These are phyloP conservation scores for Hetaerina americana DNA, from an alignment of 1,140 invertebrate species.

Conservation along the genomic window DNA sequence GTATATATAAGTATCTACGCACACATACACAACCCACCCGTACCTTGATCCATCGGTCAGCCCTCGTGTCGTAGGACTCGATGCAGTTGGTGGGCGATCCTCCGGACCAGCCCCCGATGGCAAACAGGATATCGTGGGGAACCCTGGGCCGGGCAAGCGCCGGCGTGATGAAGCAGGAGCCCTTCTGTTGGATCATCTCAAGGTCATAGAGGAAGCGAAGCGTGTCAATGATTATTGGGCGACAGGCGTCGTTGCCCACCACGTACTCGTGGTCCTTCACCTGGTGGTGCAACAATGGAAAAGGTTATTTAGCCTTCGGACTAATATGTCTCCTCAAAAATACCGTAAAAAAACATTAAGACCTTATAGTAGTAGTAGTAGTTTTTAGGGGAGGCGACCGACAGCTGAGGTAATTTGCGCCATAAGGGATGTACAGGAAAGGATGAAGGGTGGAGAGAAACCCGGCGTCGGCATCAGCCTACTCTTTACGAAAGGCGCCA, in stretches of 20 bases:
- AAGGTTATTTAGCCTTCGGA: no score
- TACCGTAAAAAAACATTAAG: no score
- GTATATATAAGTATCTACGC: conserved; percentile 1
- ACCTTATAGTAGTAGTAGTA: no score
- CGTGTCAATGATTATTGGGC: conserved; percentile 59
- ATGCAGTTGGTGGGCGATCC: conserved; percentile 55
- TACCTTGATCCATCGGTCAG: conserved; percentile 58
- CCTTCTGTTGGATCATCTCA: conserved; percentile 47
- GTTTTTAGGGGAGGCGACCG: no score
- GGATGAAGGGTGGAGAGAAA: no score
- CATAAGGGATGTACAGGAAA: no score
- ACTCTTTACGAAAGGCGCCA: no score
- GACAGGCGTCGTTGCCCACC: conserved; percentile 43
- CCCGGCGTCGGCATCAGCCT: no score
- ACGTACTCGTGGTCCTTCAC: conserved; percentile 52
- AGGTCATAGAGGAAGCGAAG: conserved; percentile 59
- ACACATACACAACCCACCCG: no score
- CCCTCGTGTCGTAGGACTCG: conserved; percentile 63
- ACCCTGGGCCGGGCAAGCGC: conserved; percentile 43
- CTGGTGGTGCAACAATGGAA: no score
- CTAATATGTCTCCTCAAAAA: no score
- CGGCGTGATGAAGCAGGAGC: conserved; percentile 45
- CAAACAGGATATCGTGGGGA: conserved; percentile 55
- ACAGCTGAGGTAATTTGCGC: no score
- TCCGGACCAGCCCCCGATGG: conserved; percentile 62